Conservation (phyloP, 2,888 invertebrate species). For the Carterocephalus palaemon region DNA sequence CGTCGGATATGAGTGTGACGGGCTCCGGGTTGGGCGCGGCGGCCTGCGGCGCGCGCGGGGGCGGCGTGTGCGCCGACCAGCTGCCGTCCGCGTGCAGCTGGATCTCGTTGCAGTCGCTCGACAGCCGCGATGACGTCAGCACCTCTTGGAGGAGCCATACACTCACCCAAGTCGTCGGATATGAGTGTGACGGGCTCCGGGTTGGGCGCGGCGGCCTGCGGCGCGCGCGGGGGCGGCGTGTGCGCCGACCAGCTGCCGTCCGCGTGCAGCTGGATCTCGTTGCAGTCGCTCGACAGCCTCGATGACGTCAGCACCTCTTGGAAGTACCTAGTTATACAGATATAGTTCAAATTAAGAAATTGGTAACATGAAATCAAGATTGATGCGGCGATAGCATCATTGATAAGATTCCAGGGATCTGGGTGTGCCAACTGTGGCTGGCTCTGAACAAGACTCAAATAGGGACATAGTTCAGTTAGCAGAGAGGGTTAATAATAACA, state of each 20-base stretch:
- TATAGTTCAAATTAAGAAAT: too few species aligned
- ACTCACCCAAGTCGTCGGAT: slow-evolving; percentile 85
- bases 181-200: slow-evolving; percentile 82
- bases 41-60: slow-evolving; percentile 80
- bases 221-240: slow-evolving; percentile 80
- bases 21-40: slow-evolving; percentile 68
- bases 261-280: slow-evolving; percentile 89
- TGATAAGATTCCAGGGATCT: too few species aligned
- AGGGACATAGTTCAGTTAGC: too few species aligned
- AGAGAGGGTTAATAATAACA: too few species aligned
- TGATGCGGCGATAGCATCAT: too few species aligned
- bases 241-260: slow-evolving; percentile 92
- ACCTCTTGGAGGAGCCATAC: slow-evolving; percentile 93
- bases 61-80: slow-evolving; percentile 86
- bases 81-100: slow-evolving; percentile 90
- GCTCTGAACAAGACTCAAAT: too few species aligned
- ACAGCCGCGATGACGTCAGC: slow-evolving; percentile 83
- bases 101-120: slow-evolving; percentile 87
- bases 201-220: slow-evolving; percentile 75
- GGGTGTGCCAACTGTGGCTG: too few species aligned
- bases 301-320: slow-evolving; percentile 88
- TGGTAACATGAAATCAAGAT: too few species aligned
- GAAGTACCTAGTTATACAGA: slow-evolving; percentile 90
- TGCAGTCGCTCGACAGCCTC: slow-evolving; percentile 83
- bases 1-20: slow-evolving; percentile 87